A percentile compares a stretch with the other conserved stretches of the same genome.
These are phyloP conservation scores for Cerceris ruficornis DNA, from an alignment of 2,888 invertebrate genomes.

Conservation along the genomic window DNA sequence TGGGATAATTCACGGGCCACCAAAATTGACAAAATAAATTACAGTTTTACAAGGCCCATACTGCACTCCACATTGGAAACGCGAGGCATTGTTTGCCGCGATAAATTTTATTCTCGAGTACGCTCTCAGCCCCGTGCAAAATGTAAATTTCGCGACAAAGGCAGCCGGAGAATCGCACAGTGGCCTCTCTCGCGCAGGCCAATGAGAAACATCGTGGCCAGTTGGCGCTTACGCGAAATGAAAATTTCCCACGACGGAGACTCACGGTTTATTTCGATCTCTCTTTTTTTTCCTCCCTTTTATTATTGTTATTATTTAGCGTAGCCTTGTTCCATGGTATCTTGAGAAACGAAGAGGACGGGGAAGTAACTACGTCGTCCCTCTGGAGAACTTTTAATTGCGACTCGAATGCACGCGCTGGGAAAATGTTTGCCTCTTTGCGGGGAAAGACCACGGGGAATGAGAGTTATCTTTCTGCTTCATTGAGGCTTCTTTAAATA, in stretches of 20 bases:
- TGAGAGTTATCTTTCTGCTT: no score
- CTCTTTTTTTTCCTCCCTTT: no score
- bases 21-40: slow-evolving; percentile 27
- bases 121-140: slow-evolving; percentile 5
- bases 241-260: neutral
- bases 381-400: neutral
- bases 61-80: neutral
- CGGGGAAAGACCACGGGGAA: no score
- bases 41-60: slow-evolving; percentile 24
- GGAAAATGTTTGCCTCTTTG: neutral
- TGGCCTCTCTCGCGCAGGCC: slow-evolving; percentile 2
- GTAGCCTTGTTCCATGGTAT: no score
- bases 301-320: no score
- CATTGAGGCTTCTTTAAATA: no score
- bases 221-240: slow-evolving; percentile 12
- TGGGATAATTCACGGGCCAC: neutral
- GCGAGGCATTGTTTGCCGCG: slow-evolving; percentile 22
- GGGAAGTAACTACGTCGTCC: no score
- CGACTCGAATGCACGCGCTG: neutral
- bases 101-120: slow-evolving; percentile 37
- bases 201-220: slow-evolving; percentile 21
- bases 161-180: neutral
- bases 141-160: slow-evolving; percentile 37
- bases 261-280: neutral
- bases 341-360: no score